Evolutionary conservation across 2,888 invertebrate genomes (phyloP).

Genomic region (Drosophila subquinaria): DNA sequence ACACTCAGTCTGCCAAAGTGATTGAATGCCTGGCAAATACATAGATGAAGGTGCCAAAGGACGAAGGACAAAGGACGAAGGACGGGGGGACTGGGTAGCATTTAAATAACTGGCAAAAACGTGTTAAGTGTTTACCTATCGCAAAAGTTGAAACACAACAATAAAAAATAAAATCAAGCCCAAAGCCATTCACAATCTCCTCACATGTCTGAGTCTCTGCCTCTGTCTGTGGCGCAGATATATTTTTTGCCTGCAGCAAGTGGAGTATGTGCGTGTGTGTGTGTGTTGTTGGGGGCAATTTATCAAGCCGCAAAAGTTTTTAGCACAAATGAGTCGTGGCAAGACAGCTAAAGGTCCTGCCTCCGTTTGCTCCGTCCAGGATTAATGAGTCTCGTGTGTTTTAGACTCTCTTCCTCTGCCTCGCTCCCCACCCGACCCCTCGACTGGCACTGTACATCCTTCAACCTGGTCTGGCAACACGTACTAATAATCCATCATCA

Average conservation of each 20-base stretch:
- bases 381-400: constrained; percentile 84
- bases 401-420: constrained; percentile 25
- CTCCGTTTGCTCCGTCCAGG: constrained; percentile 62
- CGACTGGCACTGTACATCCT: constrained; percentile 48
- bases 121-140: constrained; percentile 85
- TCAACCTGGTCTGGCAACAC: constrained; percentile 70
- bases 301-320: constrained; percentile 79
- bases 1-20: constrained; percentile 41
- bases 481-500: constrained; percentile 82
- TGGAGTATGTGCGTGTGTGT: constrained; percentile 32
- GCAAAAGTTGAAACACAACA: constrained; percentile 62
- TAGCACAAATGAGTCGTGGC: constrained; percentile 80
- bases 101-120: constrained; percentile 79
- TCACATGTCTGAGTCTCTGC: constrained; percentile 38
- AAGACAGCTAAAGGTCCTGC: constrained; percentile 57
- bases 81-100: constrained; percentile 37
- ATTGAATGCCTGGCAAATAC: constrained; percentile 74
- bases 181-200: constrained; percentile 33
- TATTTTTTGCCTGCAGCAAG: constrained; percentile 39
- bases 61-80: neutral
- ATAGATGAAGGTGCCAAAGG: constrained; percentile 10
- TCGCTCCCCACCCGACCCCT: neutral
- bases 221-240: constrained; percentile 14
- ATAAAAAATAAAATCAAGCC: constrained; percentile 27
- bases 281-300: constrained; percentile 62